Percentiles rank a stretch among this genome's conserved stretches.
Evolutionary conservation across 1,140 invertebrate species (phyloP).

Genomic region (Lycorma delicatula): DNA sequence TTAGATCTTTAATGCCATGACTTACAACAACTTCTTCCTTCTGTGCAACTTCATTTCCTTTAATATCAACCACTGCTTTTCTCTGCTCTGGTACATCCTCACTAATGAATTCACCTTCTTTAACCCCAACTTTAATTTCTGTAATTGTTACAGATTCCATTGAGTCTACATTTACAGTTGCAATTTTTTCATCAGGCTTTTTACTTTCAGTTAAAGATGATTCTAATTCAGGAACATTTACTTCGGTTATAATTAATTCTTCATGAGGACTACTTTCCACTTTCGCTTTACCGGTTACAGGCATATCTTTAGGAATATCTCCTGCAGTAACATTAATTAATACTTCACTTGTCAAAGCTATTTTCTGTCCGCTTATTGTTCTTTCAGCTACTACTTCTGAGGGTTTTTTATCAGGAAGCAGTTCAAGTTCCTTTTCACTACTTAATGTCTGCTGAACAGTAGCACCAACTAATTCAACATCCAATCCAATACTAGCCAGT

Average conservation of each 20-base stretch:
- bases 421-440: conserved; percentile 45
- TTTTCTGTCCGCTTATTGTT: conserved; percentile 40
- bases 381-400: conserved; percentile 37
- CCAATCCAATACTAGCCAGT: conserved; percentile 41
- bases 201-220: conserved; percentile 36
- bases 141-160: conserved; percentile 41
- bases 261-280: conserved; percentile 42
- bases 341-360: conserved; percentile 43
- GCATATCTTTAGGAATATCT: conserved; percentile 36
- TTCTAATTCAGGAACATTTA: conserved; percentile 37
- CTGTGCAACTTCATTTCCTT: conserved; percentile 33
- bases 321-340: conserved; percentile 40
- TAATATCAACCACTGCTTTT: conserved; percentile 33
- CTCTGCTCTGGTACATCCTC: conserved; percentile 19
- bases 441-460: conserved; percentile 43
- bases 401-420: conserved; percentile 35
- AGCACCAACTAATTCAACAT: conserved; percentile 40
- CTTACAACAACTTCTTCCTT: conserved; percentile 29
- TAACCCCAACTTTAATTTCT: conserved; percentile 42
- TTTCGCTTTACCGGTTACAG: conserved; percentile 41
- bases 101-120: conserved; percentile 30
- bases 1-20: conserved; percentile 23
- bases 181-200: conserved; percentile 43
- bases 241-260: conserved; percentile 41
- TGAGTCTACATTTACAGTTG: conserved; percentile 39